Conservation (phyloP, 2,797 vertebrate genomes). For the Carapus acus region DNA sequence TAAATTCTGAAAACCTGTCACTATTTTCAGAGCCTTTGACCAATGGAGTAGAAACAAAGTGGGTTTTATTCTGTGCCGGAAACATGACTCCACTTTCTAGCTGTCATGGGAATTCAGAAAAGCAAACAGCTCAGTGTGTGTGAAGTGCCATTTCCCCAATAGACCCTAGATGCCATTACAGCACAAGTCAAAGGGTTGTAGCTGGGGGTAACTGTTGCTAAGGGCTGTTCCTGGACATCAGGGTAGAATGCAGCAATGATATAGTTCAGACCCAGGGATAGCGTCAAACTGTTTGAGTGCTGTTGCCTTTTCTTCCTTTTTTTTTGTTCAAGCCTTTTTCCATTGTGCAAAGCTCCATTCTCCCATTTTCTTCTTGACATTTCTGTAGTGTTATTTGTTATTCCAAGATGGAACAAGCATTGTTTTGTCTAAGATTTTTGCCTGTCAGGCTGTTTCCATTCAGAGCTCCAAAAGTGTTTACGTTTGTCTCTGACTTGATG, state of each 20-base stretch:
- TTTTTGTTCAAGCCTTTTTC: conserved; percentile 25
- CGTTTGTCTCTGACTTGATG: conserved; percentile 46
- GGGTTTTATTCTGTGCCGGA: conserved; percentile 67
- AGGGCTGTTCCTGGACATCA: conserved; percentile 62
- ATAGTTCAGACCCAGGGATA: conserved; percentile 40
- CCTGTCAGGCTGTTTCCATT: conserved; percentile 39
- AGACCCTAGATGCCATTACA: conserved; percentile 72
- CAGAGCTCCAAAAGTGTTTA: conserved; percentile 39
- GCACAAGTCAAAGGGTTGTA: conserved; percentile 70
- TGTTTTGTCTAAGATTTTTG: conserved; percentile 41
- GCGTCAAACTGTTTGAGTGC: conserved; percentile 34
- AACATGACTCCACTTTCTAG: conserved; percentile 70
- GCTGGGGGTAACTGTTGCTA: conserved; percentile 74
- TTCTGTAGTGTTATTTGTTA: conserved; percentile 21
- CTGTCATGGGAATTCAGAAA: conserved; percentile 76
- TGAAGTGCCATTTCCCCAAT: conserved; percentile 65
- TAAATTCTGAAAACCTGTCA: conserved; percentile 68
- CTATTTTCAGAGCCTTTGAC: conserved; percentile 73
- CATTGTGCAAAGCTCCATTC: conserved; percentile 36
- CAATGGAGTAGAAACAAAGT: conserved; percentile 68
- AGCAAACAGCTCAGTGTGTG: conserved; percentile 77
- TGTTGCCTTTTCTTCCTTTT: too few relatives aligned
- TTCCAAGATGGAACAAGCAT: conserved; percentile 42
- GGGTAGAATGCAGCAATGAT: conserved; percentile 58
- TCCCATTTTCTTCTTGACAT: conserved; percentile 28